phyloP scores from a whole-genome alignment of 2,888 invertebrate genomes.

The Lydus trimaculatus region DNA sequence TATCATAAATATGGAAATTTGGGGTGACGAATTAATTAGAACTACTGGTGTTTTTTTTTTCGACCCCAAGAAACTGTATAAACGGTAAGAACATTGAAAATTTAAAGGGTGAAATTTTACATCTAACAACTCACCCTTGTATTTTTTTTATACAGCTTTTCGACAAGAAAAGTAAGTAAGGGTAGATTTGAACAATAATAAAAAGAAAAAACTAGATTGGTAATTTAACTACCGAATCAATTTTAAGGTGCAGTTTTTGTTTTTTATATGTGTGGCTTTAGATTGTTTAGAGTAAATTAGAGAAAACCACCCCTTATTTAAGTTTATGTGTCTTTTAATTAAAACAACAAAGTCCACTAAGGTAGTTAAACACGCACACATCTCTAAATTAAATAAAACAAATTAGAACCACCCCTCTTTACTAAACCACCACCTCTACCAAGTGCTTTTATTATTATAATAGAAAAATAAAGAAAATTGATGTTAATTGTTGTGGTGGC shows the following conservation, averaged over 20 bases:
- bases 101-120: neutral
- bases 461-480: neutral
- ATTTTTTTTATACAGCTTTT: neutral
- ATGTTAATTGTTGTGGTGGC: slow-evolving; percentile 9
- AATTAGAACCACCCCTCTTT: neutral
- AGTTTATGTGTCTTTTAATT: neutral
- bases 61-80: neutral
- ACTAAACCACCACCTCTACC: neutral
- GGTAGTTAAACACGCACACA: neutral
- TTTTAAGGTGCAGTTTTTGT: neutral
- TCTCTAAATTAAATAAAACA: slow-evolving; percentile 1
- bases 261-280: neutral
- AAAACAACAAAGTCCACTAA: neutral
- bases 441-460: neutral
- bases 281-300: too few species aligned
- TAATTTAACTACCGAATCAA: neutral
- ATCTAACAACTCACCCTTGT: neutral
- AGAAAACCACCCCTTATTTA: neutral
- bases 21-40: neutral
- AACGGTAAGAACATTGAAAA: neutral
- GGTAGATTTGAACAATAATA: neutral
- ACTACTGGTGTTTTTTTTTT: neutral
- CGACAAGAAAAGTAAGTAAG: neutral
- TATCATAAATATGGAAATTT: neutral
- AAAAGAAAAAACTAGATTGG: neutral